Evolutionary conservation across 2,888 invertebrate species (phyloP).

Genomic region (Eledone cirrhosa): DNA sequence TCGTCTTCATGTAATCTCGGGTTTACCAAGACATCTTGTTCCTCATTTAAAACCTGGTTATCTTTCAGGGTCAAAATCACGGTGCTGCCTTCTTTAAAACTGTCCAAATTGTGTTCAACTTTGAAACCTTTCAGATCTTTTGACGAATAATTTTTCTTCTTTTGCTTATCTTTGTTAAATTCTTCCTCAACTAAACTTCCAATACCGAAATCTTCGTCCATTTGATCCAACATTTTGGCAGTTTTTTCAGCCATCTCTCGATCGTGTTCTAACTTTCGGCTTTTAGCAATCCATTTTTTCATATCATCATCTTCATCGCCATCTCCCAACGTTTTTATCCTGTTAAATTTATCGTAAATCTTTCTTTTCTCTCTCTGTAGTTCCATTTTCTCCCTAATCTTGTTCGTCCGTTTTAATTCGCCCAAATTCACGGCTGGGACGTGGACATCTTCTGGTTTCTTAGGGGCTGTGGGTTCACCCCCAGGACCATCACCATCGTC

Average conservation of each 20-base stretch:
- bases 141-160: conserved; percentile 73
- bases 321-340: conserved; percentile 62
- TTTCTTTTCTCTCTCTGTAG: conserved; percentile 82
- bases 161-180: conserved; percentile 64
- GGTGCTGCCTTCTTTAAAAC: conserved; percentile 80
- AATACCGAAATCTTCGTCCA: conserved; percentile 94
- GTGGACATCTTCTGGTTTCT: conserved; percentile 66
- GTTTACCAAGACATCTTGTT: conserved; percentile 81
- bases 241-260: conserved; percentile 86
- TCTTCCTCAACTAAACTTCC: conserved; percentile 85
- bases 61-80: conserved; percentile 94
- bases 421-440: conserved; percentile 69
- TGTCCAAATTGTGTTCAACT: conserved; percentile 81
- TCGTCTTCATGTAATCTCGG: conserved; percentile 68
- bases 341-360: conserved; percentile 75
- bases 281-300: conserved; percentile 83
- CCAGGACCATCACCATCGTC: neutral
- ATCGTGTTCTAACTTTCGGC: conserved; percentile 79
- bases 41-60: conserved; percentile 83
- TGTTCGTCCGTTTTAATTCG: conserved; percentile 79
- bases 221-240: conserved; percentile 91
- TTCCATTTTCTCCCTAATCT: conserved; percentile 81
- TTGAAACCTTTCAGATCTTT: conserved; percentile 81
- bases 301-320: conserved; percentile 76
- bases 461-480: conserved; percentile 32